These are phyloP conservation scores for Pardalotus punctatus DNA, from an alignment of 2,113 vertebrate genomes.

Conservation along the genomic window DNA sequence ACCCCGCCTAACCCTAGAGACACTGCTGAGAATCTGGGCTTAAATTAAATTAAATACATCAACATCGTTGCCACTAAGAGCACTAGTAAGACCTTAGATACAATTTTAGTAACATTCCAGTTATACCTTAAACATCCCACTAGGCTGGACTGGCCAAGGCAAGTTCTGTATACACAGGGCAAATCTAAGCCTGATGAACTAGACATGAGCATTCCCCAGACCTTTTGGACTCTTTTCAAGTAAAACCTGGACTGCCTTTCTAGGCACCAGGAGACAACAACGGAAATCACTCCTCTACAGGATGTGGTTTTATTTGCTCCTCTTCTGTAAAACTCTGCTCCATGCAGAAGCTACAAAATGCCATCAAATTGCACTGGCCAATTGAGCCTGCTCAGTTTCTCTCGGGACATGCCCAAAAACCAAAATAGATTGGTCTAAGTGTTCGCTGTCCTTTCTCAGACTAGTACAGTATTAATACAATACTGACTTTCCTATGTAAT, in stretches of 20 bases:
- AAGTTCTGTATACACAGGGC: neutral
- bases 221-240: neutral
- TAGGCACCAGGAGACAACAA: neutral
- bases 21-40: neutral
- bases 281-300: neutral
- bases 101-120: neutral
- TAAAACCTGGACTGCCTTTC: neutral
- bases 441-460: neutral
- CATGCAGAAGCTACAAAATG: neutral
- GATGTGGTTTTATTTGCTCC: neutral
- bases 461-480: neutral
- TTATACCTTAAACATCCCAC: neutral
- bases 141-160: neutral
- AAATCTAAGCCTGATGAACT: neutral
- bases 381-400: neutral
- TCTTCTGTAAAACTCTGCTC: neutral
- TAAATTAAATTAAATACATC: neutral
- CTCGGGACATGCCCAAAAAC: neutral
- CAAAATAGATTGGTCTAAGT: neutral
- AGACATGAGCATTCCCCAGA: neutral
- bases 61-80: neutral
- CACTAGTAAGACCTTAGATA: neutral
- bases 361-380: neutral
- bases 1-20: neutral
- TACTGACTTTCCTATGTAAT: neutral